A percentile compares a stretch with the other conserved stretches of the same genome.
Conservation (phyloP, 1,140 invertebrate species). For the Leptonema lineaticorne region DNA sequence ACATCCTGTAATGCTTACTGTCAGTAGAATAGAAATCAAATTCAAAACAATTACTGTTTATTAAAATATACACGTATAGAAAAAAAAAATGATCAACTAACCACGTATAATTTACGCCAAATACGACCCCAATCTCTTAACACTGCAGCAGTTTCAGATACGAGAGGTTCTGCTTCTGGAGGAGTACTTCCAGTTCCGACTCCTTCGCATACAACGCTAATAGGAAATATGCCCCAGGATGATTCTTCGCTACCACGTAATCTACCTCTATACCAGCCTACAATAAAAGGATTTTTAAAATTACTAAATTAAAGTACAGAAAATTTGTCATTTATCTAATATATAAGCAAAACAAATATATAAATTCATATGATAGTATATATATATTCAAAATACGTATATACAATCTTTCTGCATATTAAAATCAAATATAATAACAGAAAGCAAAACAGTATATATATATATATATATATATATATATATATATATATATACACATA, state of each 20-base stretch:
- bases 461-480: no score
- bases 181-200: slow-evolving; percentile 50
- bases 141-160: slow-evolving; percentile 86
- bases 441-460: no score
- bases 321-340: no score
- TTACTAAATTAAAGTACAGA: no score
- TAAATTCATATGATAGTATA: no score
- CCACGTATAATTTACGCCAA: slow-evolving; percentile 89
- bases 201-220: slow-evolving; percentile 49
- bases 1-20: slow-evolving; percentile 2
- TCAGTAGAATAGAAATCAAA: background rate
- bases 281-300: no score
- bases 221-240: slow-evolving; percentile 83
- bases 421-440: no score
- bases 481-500: no score
- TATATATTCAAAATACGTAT: no score
- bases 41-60: background rate
- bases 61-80: slow-evolving; percentile 28
- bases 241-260: slow-evolving; percentile 64
- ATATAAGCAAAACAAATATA: no score
- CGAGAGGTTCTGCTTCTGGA: slow-evolving; percentile 84
- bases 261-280: slow-evolving; percentile 87
- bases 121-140: slow-evolving; percentile 90
- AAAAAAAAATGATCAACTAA: slow-evolving; percentile 50
- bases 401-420: no score